A percentile compares a stretch with the other conserved stretches of the same genome.
Evolutionary conservation across 2,888 invertebrate species (phyloP).

Genomic region (Coronaproctus castanopsis): DNA sequence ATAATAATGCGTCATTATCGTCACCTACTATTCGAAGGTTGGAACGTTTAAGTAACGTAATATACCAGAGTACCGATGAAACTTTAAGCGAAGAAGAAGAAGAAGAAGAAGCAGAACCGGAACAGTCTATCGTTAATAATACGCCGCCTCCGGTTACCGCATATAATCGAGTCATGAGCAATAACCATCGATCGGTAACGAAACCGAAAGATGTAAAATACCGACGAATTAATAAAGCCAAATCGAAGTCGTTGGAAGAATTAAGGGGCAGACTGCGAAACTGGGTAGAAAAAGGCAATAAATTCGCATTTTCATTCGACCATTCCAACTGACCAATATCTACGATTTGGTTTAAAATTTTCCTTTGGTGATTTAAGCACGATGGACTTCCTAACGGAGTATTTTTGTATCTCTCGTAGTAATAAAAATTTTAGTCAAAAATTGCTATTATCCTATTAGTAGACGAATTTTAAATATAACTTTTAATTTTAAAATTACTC

Average conservation of each 20-base stretch:
- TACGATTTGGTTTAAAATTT: too few species aligned
- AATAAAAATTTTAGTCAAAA: too few species aligned
- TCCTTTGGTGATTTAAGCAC: neutral
- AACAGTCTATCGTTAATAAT: conserved; percentile 9
- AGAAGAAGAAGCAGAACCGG: conserved; percentile 5
- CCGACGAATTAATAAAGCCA: conserved; percentile 74
- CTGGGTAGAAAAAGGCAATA: conserved; percentile 63
- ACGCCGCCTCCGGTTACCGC: conserved; percentile 36
- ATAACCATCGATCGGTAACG: conserved; percentile 60
- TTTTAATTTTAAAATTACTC: too few species aligned
- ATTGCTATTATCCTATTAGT: too few species aligned
- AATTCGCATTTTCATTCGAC: conserved; percentile 44
- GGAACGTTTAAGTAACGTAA: conserved; percentile 27
- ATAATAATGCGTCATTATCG: conserved; percentile 5
- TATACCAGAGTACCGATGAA: conserved; percentile 29
- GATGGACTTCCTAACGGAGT: too few species aligned
- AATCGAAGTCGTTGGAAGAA: conserved; percentile 72
- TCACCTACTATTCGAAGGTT: conserved; percentile 17
- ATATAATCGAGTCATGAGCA: conserved; percentile 73
- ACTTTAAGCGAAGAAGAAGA: conserved; percentile 3
- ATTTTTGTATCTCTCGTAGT: too few species aligned
- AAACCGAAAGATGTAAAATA: conserved; percentile 82
- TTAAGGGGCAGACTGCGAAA: conserved; percentile 60
- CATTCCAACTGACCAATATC: conserved; percentile 33
- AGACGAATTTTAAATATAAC: too few species aligned